A percentile compares a stretch with the other conserved stretches of the same genome.
phyloP scores from a whole-genome alignment of 2,888 invertebrate genomes.

The Unio pictorum region DNA sequence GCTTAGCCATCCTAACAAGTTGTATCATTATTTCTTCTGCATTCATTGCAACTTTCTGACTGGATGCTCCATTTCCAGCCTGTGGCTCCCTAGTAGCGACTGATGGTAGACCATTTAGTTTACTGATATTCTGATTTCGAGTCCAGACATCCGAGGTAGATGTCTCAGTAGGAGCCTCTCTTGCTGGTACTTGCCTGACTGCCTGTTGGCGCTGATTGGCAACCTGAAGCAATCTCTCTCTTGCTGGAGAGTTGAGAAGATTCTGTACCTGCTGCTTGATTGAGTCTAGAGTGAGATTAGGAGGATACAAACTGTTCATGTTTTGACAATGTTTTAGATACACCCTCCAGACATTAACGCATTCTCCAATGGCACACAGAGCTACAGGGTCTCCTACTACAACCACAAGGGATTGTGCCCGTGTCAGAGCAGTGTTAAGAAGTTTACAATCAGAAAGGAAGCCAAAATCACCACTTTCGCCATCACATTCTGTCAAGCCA shows the following conservation, averaged over 20 bases:
- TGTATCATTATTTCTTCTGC: constrained; percentile 56
- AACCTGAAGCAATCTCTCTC: constrained; percentile 32
- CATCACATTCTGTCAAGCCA: constrained; percentile 43
- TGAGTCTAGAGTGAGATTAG: constrained; percentile 46
- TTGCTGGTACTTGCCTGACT: constrained; percentile 3
- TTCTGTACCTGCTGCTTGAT: constrained; percentile 54
- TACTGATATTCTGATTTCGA: too few relatives aligned
- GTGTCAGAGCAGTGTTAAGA: constrained; percentile 67
- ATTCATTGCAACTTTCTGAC: constrained; percentile 15
- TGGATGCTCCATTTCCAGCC: constrained; percentile 1
- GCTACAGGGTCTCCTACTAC: constrained; percentile 66
- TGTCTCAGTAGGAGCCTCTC: background rate
- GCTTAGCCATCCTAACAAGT: constrained; percentile 26
- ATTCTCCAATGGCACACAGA: constrained; percentile 65
- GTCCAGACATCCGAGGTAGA: background rate
- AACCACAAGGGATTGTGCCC: constrained; percentile 65
- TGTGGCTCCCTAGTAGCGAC: background rate
- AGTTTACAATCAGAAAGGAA: constrained; percentile 66
- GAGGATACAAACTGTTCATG: constrained; percentile 60
- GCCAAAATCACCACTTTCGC: constrained; percentile 59
- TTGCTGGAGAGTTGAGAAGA: constrained; percentile 42
- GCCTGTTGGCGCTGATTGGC: constrained; percentile 27
- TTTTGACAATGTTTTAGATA: constrained; percentile 65
- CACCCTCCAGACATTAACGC: constrained; percentile 57
- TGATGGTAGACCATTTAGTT: background rate